phyloP scores from a whole-genome alignment of 2,797 vertebrate species.

The Pristis pectinata region DNA sequence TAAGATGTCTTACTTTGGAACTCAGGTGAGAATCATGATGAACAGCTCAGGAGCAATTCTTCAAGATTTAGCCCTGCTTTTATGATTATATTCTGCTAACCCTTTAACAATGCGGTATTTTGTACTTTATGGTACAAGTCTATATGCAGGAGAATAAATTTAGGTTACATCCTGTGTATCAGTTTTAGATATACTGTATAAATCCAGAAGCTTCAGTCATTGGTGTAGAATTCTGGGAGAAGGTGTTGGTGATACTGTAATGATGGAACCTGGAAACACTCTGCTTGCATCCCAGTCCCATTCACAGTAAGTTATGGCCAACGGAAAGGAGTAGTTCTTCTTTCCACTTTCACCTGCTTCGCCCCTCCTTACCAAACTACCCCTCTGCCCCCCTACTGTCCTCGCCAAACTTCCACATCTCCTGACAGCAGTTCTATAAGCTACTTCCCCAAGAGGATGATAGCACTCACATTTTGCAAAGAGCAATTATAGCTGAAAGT shows the following conservation, averaged over 20 bases:
- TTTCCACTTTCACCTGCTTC: too few relatives aligned
- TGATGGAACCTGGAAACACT: not conserved
- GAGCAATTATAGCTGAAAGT: not conserved
- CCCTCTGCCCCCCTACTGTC: too few relatives aligned
- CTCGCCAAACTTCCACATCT: not conserved
- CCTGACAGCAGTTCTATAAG: too few relatives aligned
- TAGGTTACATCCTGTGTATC: not conserved
- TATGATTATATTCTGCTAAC: constrained; percentile 57
- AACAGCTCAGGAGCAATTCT: too few relatives aligned
- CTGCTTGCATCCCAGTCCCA: not conserved
- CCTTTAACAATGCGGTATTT: constrained; percentile 37
- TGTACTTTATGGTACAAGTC: not conserved
- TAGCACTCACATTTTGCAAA: not conserved
- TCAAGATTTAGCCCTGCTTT: not conserved
- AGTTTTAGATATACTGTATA: not conserved
- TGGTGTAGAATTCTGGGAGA: not conserved
- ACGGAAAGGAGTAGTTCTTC: not conserved
- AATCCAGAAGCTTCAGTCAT: not conserved
- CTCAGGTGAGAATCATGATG: too few relatives aligned
- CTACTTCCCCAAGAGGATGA: not conserved
- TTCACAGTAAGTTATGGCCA: not conserved
- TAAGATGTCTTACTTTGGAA: too few relatives aligned
- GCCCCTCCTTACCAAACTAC: too few relatives aligned
- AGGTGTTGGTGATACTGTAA: not conserved
- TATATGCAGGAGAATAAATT: not conserved